A percentile compares a stretch with the other conserved stretches of the same genome.
Evolutionary conservation across 2,113 vertebrate genomes (phyloP).

Genomic region (Coracopsis vasa): DNA sequence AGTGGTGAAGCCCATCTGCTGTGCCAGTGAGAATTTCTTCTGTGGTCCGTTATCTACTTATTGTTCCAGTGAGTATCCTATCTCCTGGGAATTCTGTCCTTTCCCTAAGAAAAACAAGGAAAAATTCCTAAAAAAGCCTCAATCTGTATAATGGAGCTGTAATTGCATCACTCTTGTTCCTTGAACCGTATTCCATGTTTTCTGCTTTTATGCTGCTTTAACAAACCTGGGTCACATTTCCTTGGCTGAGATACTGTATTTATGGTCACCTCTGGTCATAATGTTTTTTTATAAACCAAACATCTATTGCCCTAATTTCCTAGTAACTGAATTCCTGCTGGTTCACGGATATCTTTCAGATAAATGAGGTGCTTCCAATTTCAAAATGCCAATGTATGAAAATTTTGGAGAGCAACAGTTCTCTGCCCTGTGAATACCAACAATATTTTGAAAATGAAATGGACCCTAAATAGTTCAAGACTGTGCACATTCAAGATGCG

Average conservation of each 20-base stretch:
- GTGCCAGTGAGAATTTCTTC: neutral
- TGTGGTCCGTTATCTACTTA: neutral
- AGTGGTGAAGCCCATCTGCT: neutral
- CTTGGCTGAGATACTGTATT: neutral
- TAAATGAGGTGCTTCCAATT: neutral
- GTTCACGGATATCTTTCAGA: neutral
- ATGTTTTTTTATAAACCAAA: neutral
- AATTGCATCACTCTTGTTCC: neutral
- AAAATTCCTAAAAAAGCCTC: neutral
- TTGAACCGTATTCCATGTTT: neutral
- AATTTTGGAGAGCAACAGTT: neutral
- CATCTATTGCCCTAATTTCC: neutral
- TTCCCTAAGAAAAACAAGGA: neutral
- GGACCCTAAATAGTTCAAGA: neutral
- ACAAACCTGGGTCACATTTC: neutral
- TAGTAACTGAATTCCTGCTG: neutral
- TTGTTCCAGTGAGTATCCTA: neutral
- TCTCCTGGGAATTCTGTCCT: neutral
- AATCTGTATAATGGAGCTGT: neutral
- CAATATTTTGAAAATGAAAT: neutral
- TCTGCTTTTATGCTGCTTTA: neutral
- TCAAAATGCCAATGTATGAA: neutral
- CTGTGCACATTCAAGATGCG: fast-evolving
- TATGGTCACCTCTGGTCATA: neutral
- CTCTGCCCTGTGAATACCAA: neutral